Conservation (phyloP, 2,113 vertebrate species). For the Sciurus niger region DNA sequence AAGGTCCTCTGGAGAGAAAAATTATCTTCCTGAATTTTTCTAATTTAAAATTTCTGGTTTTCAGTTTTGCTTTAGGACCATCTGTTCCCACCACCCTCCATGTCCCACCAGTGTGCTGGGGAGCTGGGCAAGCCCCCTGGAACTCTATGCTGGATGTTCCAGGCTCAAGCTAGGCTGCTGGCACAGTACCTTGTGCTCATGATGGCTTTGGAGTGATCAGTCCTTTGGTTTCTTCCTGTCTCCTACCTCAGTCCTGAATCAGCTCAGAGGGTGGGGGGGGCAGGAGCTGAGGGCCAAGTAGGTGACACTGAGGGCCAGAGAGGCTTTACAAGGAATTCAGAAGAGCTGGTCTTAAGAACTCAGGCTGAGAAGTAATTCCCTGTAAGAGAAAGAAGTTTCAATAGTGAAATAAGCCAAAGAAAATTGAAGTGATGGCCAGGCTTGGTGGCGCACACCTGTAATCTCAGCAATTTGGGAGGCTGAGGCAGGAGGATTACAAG, state of each 20-base stretch:
- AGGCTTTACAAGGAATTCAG: constrained; percentile 11
- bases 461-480: no score
- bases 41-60: background rate
- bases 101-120: background rate
- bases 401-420: constrained; percentile 29
- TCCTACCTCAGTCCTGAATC: background rate
- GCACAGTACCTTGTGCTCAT: background rate
- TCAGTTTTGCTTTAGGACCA: background rate
- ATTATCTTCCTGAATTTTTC: background rate
- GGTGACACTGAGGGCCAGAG: background rate
- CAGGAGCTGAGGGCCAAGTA: background rate
- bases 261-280: background rate
- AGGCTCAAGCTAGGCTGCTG: background rate
- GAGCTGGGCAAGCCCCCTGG: background rate
- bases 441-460: no score
- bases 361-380: constrained; percentile 1
- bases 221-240: constrained; percentile 9
- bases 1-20: background rate
- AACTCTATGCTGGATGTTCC: background rate
- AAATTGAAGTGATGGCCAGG: background rate
- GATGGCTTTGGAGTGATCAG: background rate
- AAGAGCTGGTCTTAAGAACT: constrained; percentile 23
- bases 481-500: no score
- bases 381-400: constrained; percentile 46
- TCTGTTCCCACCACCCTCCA: background rate